Conservation (phyloP, 2,888 invertebrate species). For the Aphelenchoides bicaudatus region DNA sequence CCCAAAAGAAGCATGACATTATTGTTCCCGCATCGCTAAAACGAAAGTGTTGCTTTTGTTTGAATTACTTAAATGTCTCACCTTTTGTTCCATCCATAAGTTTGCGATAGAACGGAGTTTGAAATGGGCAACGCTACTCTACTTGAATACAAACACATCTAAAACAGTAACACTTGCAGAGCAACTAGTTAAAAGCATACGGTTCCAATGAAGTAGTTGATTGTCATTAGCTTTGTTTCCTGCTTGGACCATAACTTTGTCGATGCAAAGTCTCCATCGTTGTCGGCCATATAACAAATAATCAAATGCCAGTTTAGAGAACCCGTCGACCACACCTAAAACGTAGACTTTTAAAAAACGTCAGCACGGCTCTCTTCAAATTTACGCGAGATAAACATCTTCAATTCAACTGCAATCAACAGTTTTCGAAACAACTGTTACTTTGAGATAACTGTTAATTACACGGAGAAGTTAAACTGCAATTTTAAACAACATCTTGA, state of each 20-base stretch:
- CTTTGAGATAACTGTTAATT: background rate
- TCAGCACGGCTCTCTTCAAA: too few species aligned
- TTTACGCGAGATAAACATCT: too few species aligned
- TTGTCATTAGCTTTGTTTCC: constrained; percentile 68
- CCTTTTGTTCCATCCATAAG: constrained; percentile 71
- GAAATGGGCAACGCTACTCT: constrained; percentile 71
- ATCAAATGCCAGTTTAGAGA: too few species aligned
- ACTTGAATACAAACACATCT: constrained; percentile 71
- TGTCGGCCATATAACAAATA: constrained; percentile 17
- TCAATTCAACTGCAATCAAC: background rate
- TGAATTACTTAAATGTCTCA: constrained; percentile 64
- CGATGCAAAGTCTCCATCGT: constrained; percentile 21
- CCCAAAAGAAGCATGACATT: constrained; percentile 74
- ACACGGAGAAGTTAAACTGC: background rate
- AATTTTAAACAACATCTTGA: too few species aligned
- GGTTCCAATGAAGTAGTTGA: constrained; percentile 69
- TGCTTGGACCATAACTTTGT: constrained; percentile 43
- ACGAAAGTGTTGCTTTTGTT: background rate
- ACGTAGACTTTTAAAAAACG: too few species aligned
- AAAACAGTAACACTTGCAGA: too few species aligned
- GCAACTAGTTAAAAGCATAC: too few species aligned
- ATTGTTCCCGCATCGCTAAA: constrained; percentile 66
- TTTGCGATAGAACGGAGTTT: constrained; percentile 68
- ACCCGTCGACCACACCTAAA: too few species aligned
- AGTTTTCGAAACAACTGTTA: background rate